These are phyloP conservation scores for Hipparchia semele DNA, from an alignment of 2,888 invertebrate genomes.

Conservation along the genomic window DNA sequence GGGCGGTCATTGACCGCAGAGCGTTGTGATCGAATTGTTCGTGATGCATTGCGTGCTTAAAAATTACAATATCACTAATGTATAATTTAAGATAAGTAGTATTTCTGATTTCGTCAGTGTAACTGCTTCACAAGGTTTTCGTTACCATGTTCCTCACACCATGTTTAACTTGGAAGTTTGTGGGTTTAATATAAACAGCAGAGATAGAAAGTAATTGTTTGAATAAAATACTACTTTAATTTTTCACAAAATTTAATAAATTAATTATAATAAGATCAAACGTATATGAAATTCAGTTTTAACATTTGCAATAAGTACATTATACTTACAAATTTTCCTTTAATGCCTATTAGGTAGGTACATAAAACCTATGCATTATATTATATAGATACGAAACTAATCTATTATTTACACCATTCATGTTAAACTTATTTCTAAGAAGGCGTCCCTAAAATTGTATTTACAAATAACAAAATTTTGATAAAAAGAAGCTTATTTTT, in stretches of 20 bases:
- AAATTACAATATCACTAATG: no score
- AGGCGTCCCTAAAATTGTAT: slow-evolving; percentile 70
- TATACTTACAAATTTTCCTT: slow-evolving; percentile 34
- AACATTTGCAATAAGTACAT: slow-evolving; percentile 34
- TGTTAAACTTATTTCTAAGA: slow-evolving; percentile 61
- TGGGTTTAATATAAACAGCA: background rate
- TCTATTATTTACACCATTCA: slow-evolving; percentile 50
- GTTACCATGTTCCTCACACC: no score
- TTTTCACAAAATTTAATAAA: slow-evolving; percentile 42
- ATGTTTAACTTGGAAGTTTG: no score
- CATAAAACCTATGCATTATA: slow-evolving; percentile 32
- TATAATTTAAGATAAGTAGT: no score
- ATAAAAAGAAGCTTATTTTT: slow-evolving; percentile 20
- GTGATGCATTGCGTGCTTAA: no score
- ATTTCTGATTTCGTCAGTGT: no score
- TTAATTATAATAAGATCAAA: slow-evolving; percentile 36
- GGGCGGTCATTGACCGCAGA: no score
- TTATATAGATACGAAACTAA: slow-evolving; percentile 38
- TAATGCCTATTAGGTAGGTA: slow-evolving; percentile 28
- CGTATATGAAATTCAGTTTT: slow-evolving; percentile 37
- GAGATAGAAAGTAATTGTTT: background rate
- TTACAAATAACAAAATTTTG: slow-evolving; percentile 43
- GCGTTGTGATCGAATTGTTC: no score
- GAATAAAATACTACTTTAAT: slow-evolving; percentile 28
- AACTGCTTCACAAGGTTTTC: no score